Percentiles rank a stretch among this genome's conserved stretches.
These are phyloP conservation scores for Cenopis cana DNA, from an alignment of 2,888 invertebrate species.

Conservation along the genomic window DNA sequence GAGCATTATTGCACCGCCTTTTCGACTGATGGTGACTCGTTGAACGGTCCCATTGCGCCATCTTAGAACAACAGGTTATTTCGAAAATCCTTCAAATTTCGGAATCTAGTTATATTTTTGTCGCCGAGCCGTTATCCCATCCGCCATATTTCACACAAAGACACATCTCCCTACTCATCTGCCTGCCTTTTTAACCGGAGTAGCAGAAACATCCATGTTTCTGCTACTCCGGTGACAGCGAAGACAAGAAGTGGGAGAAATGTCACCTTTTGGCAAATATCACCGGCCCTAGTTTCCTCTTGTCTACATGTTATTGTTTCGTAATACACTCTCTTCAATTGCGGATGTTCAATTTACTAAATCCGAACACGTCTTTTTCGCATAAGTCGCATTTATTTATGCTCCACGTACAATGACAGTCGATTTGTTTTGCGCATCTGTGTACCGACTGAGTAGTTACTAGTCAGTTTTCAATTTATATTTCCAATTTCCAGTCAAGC, in stretches of 20 bases:
- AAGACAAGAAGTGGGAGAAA: too few species aligned
- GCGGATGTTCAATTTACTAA: constrained; percentile 17
- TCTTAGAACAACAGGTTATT: background rate
- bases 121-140: too few species aligned
- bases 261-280: background rate
- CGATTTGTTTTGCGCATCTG: constrained; percentile 29
- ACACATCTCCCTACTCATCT: too few species aligned
- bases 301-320: constrained; percentile 15
- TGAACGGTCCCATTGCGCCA: background rate
- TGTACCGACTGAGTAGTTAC: constrained; percentile 6
- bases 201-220: too few species aligned
- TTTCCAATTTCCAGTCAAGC: constrained; percentile 13
- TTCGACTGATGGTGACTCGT: constrained; percentile 1
- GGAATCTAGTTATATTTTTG: background rate
- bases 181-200: too few species aligned
- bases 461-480: constrained; percentile 19
- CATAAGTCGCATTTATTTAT: constrained; percentile 29
- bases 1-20: constrained; percentile 18
- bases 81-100: background rate
- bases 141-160: too few species aligned
- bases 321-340: constrained; percentile 12
- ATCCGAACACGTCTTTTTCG: background rate
- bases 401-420: constrained; percentile 23
- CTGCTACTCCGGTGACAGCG: too few species aligned
- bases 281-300: background rate